A percentile compares a stretch with the other conserved stretches of the same genome.
Evolutionary conservation across 2,888 invertebrate genomes (phyloP).

Genomic region (Petrolisthes cinctipes): DNA sequence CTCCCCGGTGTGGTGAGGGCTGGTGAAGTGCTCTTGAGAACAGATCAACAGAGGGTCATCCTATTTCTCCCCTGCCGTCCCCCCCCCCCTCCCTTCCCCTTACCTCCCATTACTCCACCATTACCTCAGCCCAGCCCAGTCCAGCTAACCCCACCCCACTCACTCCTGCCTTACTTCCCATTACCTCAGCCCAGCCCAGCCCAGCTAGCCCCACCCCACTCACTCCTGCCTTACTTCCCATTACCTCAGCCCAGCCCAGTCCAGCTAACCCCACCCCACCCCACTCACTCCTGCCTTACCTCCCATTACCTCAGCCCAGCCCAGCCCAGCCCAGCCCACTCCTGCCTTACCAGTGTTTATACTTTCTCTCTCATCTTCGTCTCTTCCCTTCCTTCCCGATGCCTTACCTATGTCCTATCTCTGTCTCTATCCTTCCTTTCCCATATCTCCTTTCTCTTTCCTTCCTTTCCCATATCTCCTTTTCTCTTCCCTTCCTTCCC

Average conservation of each 20-base stretch:
- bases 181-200: neutral
- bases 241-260: neutral
- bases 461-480: neutral
- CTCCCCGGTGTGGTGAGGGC: neutral
- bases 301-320: neutral
- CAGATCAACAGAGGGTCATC: slow-evolving; percentile 49
- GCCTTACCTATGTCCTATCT: too few species aligned
- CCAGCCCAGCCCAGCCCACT: neutral
- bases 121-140: neutral
- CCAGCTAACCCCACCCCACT: neutral
- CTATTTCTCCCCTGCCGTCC: neutral
- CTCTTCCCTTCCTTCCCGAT: neutral
- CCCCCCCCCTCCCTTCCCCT: neutral
- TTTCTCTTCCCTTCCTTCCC: neutral
- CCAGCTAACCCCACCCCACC: neutral
- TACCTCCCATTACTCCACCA: neutral
- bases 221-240: neutral
- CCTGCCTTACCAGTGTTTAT: neutral
- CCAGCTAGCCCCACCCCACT: neutral
- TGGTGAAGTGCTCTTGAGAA: slow-evolving; percentile 36
- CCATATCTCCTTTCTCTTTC: slow-evolving; percentile 3
- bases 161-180: neutral
- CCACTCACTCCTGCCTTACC: neutral
- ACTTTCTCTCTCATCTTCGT: neutral
- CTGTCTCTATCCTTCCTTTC: neutral